Percentiles rank a stretch among this genome's conserved stretches.
Evolutionary conservation across 2,113 vertebrate species (phyloP).

Genomic region (Odontophorus gujanensis): DNA sequence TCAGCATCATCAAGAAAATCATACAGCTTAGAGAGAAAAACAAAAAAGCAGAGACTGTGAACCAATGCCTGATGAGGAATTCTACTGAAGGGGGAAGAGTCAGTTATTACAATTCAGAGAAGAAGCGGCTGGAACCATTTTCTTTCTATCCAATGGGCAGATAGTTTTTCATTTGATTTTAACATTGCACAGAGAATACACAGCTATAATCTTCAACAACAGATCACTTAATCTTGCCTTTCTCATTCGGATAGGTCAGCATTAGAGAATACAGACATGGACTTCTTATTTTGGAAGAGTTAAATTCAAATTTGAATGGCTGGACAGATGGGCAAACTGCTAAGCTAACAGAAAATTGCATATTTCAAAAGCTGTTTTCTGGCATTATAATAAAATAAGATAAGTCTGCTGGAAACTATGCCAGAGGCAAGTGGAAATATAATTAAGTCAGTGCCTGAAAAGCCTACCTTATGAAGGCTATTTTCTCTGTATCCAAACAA

Average conservation of each 20-base stretch:
- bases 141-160: background rate
- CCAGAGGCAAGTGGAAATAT: conserved; percentile 43
- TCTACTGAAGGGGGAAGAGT: background rate
- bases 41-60: background rate
- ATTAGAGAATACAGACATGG: background rate
- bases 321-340: conserved; percentile 49
- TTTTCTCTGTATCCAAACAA: conserved; percentile 8
- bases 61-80: background rate
- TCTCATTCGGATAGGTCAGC: background rate
- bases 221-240: background rate
- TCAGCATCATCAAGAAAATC: rapidly evolving
- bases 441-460: conserved; percentile 23
- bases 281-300: conserved; percentile 24
- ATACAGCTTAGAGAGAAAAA: background rate
- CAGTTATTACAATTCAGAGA: background rate
- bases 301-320: conserved; percentile 13
- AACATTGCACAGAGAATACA: background rate
- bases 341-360: conserved; percentile 20
- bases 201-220: background rate
- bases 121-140: background rate
- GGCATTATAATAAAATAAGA: conserved; percentile 31
- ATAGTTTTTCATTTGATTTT: background rate
- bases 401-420: conserved; percentile 37
- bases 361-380: conserved; percentile 53
- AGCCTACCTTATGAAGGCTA: conserved; percentile 19